Evolutionary conservation across 2,797 vertebrate species (phyloP), one percentile per base, ranked within the genome.

Genomic region (Onychomys arenicola): DNA sequence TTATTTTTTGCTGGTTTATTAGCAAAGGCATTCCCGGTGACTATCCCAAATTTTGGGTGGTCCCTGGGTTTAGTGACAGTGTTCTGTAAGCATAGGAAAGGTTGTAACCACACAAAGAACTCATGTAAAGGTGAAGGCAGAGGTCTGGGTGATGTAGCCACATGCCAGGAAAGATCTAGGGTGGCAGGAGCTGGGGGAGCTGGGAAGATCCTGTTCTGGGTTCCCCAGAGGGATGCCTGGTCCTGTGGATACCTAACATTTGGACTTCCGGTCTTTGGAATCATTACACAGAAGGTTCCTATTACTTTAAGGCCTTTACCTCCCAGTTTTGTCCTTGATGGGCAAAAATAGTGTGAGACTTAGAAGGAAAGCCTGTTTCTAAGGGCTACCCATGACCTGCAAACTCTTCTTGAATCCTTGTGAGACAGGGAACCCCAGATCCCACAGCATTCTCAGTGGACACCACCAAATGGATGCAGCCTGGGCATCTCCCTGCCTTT

Each of bases 81-180:
- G 0, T 23, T 63, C 71, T 8, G 14, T 37, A 2, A 4, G 81
- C 21, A 63, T 23, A 75, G 19, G 14, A 65, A 9, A 71, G 11
- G 2, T 14, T 1, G 0, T 6, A 17, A 43, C 5, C 32, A 25
- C 21, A 5, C 8, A 16, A 86, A 59, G 88, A 67, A 5, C 5
- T 10, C 16, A 2, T 29, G 2, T 67, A 16, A 65, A 55, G 88
- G 40, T 21, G 0, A 17, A 46, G 57, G 16, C 43, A 2, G 80
- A 80, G 8, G 32, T 55, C n/a, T 0, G 0, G 37, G 27, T 29
- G 55, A 34, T 0, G 12, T 0, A 8, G 40, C 59, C 52, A 2
- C 0, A 16, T 5, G 25, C 19, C 49, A 9, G 2, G 61, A 57
- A 67, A 32, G 0, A 6, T 2, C 23, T 0, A 14, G 57, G 4